Evolutionary conservation across 1,140 invertebrate species (phyloP), one percentile per base, ranked within the genome.

Genomic region (Meloidogyne chitwoodi): DNA sequence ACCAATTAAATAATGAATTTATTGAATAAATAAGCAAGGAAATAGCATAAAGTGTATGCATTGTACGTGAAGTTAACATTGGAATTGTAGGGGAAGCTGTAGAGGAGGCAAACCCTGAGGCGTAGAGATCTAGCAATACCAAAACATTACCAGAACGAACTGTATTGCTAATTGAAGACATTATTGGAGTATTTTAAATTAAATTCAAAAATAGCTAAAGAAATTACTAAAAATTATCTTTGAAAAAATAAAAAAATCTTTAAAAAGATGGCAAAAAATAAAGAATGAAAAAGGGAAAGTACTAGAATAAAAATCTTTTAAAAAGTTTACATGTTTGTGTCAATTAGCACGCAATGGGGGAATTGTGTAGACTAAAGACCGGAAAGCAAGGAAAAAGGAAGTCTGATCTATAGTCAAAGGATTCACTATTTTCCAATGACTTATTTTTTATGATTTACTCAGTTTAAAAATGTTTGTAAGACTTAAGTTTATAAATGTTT

Each of bases 31-130:
- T 79, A 24, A 86, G 34, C 27, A 87, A 85, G 14, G 76, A 78
- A 38, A 85, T 61, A 22, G 85, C 85, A 61, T 86, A 87, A 19
- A 86, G 74, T 10, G 82, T 83, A 68, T 86, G 85, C 71, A 73
- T 80, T 56, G 84, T 85, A 66, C 80, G 48, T 34, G 79, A 80
- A 63, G 81, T 86, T 10, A 86, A 69, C 80, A 84, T 80, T 61
- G 84, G 84, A 41, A 80, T 77, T 41, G 80, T 85, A 14, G 84
- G 83, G 38, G 77, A 78, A 24, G 75, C 72, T 29, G 48, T 64
- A 6, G 71, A 73, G 44, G 80, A 77, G 29, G 81, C 84, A 63
- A 87, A 83, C 10, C 84, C 84, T 12, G 84, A 82, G n/a, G 82
- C 77, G 74, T 86, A 86, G 56, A 86, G 61, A 56, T 87, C 83